phyloP scores from a whole-genome alignment of 2,888 invertebrate genomes.

The Stenoptilia bipunctidactyla region DNA sequence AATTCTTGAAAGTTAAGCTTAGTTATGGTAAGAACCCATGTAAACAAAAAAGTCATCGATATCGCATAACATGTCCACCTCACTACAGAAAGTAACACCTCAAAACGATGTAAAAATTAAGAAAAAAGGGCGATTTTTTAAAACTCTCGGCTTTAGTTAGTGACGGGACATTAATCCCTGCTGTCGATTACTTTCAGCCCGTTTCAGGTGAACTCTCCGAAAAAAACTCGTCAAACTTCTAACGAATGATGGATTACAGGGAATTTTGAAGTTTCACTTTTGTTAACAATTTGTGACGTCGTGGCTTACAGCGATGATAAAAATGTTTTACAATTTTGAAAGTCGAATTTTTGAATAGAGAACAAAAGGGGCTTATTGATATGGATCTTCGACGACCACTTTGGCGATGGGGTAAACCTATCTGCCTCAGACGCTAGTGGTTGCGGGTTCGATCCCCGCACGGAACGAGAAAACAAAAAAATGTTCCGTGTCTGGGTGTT shows the following conservation, averaged over 20 bases:
- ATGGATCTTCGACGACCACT: too few relatives aligned
- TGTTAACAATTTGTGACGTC: neutral
- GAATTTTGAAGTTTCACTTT: neutral
- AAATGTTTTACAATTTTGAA: neutral
- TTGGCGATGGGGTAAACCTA: too few relatives aligned
- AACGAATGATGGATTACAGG: neutral
- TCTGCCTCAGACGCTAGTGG: too few relatives aligned
- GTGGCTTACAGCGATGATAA: neutral
- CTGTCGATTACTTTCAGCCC: constrained; percentile 48
- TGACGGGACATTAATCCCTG: constrained; percentile 66
- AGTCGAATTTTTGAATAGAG: too few relatives aligned
- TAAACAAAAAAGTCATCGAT: constrained; percentile 17
- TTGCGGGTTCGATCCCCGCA: too few relatives aligned
- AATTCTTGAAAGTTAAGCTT: too few relatives aligned
- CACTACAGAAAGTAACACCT: constrained; percentile 39
- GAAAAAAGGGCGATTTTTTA: constrained; percentile 50
- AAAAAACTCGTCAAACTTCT: neutral
- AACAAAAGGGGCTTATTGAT: too few relatives aligned
- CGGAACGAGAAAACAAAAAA: too few relatives aligned
- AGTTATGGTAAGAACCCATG: too few relatives aligned
- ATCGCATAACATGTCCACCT: constrained; percentile 1
- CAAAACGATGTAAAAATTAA: constrained; percentile 67
- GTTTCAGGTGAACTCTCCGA: neutral
- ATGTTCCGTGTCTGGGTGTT: too few relatives aligned
- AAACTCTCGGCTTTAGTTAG: constrained; percentile 53